These are phyloP conservation scores for Choristoneura rosaceana DNA, from an alignment of 2,888 invertebrate species.

Conservation along the genomic window DNA sequence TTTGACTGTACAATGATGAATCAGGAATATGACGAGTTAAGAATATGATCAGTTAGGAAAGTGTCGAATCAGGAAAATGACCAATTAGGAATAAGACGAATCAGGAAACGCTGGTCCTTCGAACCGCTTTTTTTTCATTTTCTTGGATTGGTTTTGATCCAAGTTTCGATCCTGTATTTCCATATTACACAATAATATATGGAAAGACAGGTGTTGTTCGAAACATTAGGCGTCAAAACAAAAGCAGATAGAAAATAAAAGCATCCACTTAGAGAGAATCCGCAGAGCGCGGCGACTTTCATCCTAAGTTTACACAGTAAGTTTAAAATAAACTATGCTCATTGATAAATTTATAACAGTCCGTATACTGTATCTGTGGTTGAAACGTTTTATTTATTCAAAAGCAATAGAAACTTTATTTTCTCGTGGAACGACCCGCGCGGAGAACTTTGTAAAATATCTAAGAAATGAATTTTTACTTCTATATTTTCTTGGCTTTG, in stretches of 20 bases:
- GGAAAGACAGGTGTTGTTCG: no score
- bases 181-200: no score
- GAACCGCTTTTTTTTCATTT: no score
- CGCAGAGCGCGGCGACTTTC: conserved; percentile 25
- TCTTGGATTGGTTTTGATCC: no score
- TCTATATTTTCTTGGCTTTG: conserved; percentile 38
- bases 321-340: conserved; percentile 39
- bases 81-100: no score
- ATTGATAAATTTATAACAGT: conserved; percentile 42
- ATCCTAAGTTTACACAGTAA: conserved; percentile 17
- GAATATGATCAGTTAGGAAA: no score
- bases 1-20: no score
- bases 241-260: conserved; percentile 28
- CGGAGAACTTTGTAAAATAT: conserved; percentile 43
- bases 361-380: conserved; percentile 39
- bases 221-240: conserved; percentile 4
- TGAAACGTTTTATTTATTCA: conserved; percentile 52
- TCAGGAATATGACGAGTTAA: no score
- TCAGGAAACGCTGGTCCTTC: no score
- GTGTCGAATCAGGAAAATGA: no score
- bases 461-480: conserved; percentile 45
- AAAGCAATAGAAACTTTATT: conserved; percentile 53
- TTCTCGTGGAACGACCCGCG: conserved; percentile 45
- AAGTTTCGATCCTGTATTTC: no score
- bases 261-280: conserved; percentile 14